Evolutionary conservation across 2,113 vertebrate species (phyloP), one percentile per base, ranked within the genome.

Genomic region (Cyprinodon tularosa): DNA sequence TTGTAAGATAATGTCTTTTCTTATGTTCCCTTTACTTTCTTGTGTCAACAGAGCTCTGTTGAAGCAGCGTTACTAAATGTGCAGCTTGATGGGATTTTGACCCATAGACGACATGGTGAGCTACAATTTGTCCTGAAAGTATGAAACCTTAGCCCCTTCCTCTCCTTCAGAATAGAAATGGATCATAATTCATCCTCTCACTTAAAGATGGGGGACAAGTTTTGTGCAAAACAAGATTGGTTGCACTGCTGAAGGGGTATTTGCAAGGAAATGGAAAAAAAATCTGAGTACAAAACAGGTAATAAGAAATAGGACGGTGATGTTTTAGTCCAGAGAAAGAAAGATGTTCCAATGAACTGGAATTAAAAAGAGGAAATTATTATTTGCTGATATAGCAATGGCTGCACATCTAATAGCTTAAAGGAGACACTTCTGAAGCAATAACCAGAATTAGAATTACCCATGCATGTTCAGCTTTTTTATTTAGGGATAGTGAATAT

Each of bases 11-110:
- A 88, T 89, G 76, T 72, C 50, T 88, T 90, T 90, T 85, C 77
- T 29, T 91, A 90, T 91, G 86, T 91, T 91, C 72, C 80, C 70
- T 79, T 80, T 81, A 62, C 68, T 85, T 77, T 83, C 88, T 84
- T 67, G 29, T 60, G 84, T 88, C 89, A 84, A 90, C 89, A 84
- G 83, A 89, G 76, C 81, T 50, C 86, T 48, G 79, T 82, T 90
- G 77, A 85, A 77, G 70, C 83, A 8, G 70, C 81, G 86, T 83
- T 73, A 80, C 79, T 87, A 83, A 91, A 89, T 89, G 84, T 88
- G 74, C 17, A 38, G 72, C 81, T 84, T 82, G 81, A 88, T 80
- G 84, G 83, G 63, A 77, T 62, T 76, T 88, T 11, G 47, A 83
- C 77, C 80, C 74, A 0, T 61, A 82, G 80, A 84, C 81, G 81